Evolutionary conservation across 1,140 invertebrate species (phyloP).

Genomic region (Brachystomella parvula): DNA sequence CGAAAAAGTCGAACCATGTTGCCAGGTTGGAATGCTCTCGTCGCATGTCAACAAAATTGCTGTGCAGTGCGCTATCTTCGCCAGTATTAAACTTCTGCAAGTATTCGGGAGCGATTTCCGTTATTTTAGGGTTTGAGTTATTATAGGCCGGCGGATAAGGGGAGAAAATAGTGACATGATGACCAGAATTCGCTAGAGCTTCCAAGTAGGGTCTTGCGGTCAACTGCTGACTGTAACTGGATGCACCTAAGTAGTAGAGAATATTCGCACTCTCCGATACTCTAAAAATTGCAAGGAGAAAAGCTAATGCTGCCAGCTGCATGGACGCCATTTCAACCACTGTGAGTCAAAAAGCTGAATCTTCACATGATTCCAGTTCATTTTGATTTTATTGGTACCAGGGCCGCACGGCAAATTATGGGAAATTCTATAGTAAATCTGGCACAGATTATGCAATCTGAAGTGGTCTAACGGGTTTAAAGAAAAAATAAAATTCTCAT

Average conservation of each 20-base stretch:
- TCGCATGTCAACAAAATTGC: neutral
- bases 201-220: conserved; percentile 22
- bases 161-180: conserved; percentile 28
- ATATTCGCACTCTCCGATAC: conserved; percentile 18
- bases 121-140: conserved; percentile 20
- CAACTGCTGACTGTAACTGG: conserved; percentile 24
- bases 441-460: no score
- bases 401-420: no score
- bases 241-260: conserved; percentile 24
- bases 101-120: conserved; percentile 14
- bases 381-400: no score
- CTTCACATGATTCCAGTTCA: no score
- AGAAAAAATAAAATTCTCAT: no score
- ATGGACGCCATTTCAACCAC: no score
- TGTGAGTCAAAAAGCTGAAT: no score
- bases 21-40: neutral
- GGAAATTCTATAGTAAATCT: no score
- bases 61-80: neutral
- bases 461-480: no score
- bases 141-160: conserved; percentile 4
- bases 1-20: no score
- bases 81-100: conserved; percentile 12
- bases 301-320: no score
- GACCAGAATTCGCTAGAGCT: conserved; percentile 22
- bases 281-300: neutral